phyloP scores from a whole-genome alignment of 2,888 invertebrate species.

The Thyatira batis region DNA sequence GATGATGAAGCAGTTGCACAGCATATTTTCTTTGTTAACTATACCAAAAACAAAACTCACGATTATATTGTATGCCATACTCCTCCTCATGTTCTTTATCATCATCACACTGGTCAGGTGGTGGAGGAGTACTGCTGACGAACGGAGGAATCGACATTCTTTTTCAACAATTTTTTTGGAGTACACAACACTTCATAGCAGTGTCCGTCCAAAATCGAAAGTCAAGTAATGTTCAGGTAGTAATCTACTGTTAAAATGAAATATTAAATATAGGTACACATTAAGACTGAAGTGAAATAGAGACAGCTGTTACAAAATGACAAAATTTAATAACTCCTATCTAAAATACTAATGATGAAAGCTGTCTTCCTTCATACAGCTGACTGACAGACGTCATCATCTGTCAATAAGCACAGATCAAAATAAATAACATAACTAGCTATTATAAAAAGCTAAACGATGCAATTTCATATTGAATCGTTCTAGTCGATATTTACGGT shows the following conservation, averaged over 20 bases:
- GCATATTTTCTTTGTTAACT: conserved; percentile 6
- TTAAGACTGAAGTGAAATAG: conserved; percentile 24
- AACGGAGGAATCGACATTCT: conserved; percentile 85
- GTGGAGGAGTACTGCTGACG: conserved; percentile 85
- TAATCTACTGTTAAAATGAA: background rate
- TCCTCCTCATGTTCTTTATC: conserved; percentile 82
- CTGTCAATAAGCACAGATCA: no score
- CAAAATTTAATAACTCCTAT: conserved; percentile 52
- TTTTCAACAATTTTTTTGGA: conserved; percentile 32
- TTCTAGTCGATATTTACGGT: no score
- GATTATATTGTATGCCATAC: conserved; percentile 69
- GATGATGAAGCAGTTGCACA: conserved; percentile 4
- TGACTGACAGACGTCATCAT: conserved; percentile 6
- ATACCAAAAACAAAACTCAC: conserved; percentile 49
- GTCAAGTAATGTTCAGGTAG: background rate
- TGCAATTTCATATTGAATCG: no score
- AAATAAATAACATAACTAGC: no score
- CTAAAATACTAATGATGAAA: conserved; percentile 21
- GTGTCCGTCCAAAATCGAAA: conserved; percentile 16
- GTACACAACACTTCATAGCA: conserved; percentile 32
- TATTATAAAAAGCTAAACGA: no score
- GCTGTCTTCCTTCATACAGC: conserved; percentile 19
- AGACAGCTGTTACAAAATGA: conserved; percentile 75
- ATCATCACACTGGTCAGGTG: conserved; percentile 84
- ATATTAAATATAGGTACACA: background rate